These are phyloP conservation scores for Agrypnus murinus DNA, from an alignment of 2,888 invertebrate species.

Conservation along the genomic window DNA sequence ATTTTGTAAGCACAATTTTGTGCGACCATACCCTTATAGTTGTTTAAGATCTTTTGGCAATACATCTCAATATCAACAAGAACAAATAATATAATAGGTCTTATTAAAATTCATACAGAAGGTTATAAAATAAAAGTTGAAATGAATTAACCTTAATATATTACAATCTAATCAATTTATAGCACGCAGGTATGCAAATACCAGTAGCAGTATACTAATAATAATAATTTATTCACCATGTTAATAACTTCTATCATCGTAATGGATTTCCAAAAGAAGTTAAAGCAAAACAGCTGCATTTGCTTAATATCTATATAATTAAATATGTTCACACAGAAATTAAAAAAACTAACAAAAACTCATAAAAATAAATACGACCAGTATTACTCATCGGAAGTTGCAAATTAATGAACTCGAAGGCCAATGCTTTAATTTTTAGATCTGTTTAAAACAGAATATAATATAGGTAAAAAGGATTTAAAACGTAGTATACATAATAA, in stretches of 20 bases:
- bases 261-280: constrained; percentile 8
- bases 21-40: no score
- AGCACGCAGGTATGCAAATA: constrained; percentile 20
- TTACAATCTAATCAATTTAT: constrained; percentile 17
- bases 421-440: constrained; percentile 3
- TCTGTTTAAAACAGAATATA: neutral
- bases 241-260: neutral
- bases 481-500: neutral
- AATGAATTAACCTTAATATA: constrained; percentile 16
- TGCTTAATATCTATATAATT: constrained; percentile 8
- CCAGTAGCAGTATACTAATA: constrained; percentile 8
- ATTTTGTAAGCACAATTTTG: no score
- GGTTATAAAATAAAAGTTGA: neutral
- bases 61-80: no score
- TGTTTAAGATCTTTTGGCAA: no score
- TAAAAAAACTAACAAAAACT: constrained; percentile 10
- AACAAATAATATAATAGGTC: no score
- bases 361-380: constrained; percentile 15
- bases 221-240: constrained; percentile 16
- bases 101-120: neutral
- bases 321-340: constrained; percentile 11
- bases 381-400: constrained; percentile 24
- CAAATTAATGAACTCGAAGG: constrained; percentile 13
- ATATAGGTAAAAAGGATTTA: neutral
- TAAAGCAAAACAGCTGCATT: constrained; percentile 15